Evolutionary conservation across 2,888 invertebrate species (phyloP), one percentile per base, ranked within the genome.

Genomic region (Tholera decimalis): DNA sequence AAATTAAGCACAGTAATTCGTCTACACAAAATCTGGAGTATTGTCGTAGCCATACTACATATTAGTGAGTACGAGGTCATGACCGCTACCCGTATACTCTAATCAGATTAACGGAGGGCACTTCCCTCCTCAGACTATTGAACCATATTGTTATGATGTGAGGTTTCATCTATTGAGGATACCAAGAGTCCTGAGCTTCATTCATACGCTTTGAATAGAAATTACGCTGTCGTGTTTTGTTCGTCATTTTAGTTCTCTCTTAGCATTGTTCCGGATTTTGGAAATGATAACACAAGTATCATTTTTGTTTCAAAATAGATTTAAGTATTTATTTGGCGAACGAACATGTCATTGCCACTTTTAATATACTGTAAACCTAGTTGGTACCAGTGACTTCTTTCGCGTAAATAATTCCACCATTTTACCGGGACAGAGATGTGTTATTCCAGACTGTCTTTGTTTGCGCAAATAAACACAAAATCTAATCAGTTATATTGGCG

Each of bases 61-160:
- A 46, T 68, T 50, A 67, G 51, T 60, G 15, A 37, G 58, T 39
- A 54, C 43, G 79, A 84, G 87, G 86, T 86, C 87, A 70, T 82
- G 88, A 87, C 86, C 87, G 80, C 75, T 35, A 76, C 87, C 88
- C 88, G 87, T 85, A 88, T 88, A 60, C 76, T 79, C 73, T 88
- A 87, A 88, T 88, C 85, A 77, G 84, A 88, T 88, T 88, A 88
- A 84, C 81, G 70, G 73, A 75, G 82, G 77, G 74, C 74, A 80
- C 77, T 79, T 77, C 79, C 83, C 83, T 78, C 81, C 56, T 67
- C 64, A 24, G 60, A 44, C 57, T 79, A 79, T 80, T 79, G 68
- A 56, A 73, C 73, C 71, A 79, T 67, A 79, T 80, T 75, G 76
- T 80, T 80, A 70, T 80, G 67, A 70, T 56, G 65, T 50, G 56